Base-by-base conservation (phyloP, 2,888 invertebrate genomes). In the Morpho achilles region DNA sequence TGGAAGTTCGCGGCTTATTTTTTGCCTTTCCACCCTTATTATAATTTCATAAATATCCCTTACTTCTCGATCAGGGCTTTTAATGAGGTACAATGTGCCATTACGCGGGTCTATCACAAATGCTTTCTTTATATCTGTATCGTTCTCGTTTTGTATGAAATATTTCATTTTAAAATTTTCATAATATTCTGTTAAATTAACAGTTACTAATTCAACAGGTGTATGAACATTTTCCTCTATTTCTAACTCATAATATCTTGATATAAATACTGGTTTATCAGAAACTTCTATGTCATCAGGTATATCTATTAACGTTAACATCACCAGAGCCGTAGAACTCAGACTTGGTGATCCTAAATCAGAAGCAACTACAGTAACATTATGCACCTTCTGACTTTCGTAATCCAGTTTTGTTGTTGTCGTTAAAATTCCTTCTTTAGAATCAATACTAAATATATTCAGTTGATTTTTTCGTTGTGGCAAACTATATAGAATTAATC, bases 321-420 rank as follows among this genome's bases (percentile, higher is more conserved):
- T 84, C 8, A 96, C 81, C 44, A 96, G 76, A 2, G 97, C 96
- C 0, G 95, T 95, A 0, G 96, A 94, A 60, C 95, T 96, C 3
- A 96, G 85, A 69, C 96, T 95, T 0, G 97, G 97, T 45, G 94
- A 95, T 0, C 97, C 97, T 56, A 97, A 90, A 83, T 97, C 97
- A 1, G 96, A 96, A 0, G 96, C 97, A 2, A 96, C 92, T 1
- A 97, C 93, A 0, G 96, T 95, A 1, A 97, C 89, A 73, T 96
- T 96, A 72, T 96, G 93, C 3, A 90, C 77, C 39, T 88, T 88
- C 69, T 93, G 92, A 39, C 81, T 89, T 82, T 96, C 96, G 74
- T 93, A 96, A 72, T 96, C 95, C 49, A 96, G 82, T 72, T 92
- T 93, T 0, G 94, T 93, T 2, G 94, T 93, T 0, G 96, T 96